A percentile compares a stretch with the other conserved stretches of the same genome.
Evolutionary conservation across 2,888 invertebrate species (phyloP).

Genomic region (Scrobipalpa atriplicella): DNA sequence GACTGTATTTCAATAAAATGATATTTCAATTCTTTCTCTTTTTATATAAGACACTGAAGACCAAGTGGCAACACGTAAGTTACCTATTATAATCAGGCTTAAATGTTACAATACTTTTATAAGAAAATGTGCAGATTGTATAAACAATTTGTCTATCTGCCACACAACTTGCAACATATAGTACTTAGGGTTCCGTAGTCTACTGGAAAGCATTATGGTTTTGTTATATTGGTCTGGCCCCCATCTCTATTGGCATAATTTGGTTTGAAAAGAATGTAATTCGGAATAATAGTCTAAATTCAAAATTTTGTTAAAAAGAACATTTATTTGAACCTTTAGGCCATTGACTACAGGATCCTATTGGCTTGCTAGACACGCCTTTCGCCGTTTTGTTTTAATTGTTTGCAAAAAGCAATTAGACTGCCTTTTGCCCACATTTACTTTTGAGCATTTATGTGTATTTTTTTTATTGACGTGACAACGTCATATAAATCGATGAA

Average conservation of each 20-base stretch:
- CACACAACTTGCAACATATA: neutral
- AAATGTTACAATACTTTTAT: neutral
- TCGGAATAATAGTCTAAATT: neutral
- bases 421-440: neutral
- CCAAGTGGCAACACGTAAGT: constrained; percentile 13
- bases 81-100: neutral
- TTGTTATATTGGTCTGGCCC: neutral
- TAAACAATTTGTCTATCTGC: neutral
- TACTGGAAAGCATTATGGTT: neutral
- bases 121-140: neutral
- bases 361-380: neutral
- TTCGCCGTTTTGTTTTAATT: neutral
- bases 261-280: too few species aligned
- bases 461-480: too few species aligned
- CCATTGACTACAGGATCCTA: neutral
- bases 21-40: neutral
- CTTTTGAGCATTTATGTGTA: neutral
- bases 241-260: neutral
- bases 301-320: neutral
- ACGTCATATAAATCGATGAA: too few species aligned
- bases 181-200: neutral
- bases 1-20: neutral
- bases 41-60: neutral
- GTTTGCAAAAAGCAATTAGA: neutral
- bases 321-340: neutral